These are phyloP conservation scores for Struthidea cinerea DNA, from an alignment of 2,113 vertebrate genomes.

Conservation along the genomic window DNA sequence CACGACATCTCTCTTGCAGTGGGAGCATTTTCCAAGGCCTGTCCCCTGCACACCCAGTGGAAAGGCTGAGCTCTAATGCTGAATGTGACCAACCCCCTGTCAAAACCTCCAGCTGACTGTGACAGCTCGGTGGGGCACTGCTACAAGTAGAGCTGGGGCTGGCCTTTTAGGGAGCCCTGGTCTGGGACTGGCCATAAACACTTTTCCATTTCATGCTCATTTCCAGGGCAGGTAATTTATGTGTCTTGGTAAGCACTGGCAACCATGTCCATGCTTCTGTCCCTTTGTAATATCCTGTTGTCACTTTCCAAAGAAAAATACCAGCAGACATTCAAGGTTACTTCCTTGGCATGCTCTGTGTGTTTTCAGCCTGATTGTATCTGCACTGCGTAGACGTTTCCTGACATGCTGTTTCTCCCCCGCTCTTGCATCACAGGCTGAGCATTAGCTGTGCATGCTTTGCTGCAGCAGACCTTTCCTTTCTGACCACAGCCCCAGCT, in stretches of 20 bases:
- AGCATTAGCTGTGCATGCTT: not conserved
- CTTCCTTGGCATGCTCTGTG: conserved; percentile 35
- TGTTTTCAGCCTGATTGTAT: conserved; percentile 42
- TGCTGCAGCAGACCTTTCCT: not conserved
- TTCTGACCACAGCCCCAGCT: not conserved
- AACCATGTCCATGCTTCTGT: not conserved
- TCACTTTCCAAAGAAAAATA: conserved; percentile 53
- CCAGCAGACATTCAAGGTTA: conserved; percentile 58
- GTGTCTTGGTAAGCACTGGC: conserved; percentile 15
- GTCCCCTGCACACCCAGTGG: not conserved
- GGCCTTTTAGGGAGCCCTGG: not conserved
- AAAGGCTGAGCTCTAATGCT: not conserved
- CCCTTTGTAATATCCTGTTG: conserved; percentile 54
- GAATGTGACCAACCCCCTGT: rapidly evolving
- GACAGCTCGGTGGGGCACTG: not conserved
- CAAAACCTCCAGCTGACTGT: not conserved
- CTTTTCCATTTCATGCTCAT: not conserved
- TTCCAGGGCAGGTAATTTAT: conserved; percentile 30
- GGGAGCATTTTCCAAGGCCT: not conserved
- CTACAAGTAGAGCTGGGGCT: rapidly evolving
- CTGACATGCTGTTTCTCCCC: conserved; percentile 3
- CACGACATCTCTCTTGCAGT: not conserved
- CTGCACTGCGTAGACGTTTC: not conserved
- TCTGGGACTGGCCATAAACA: not conserved
- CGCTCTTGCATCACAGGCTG: conserved; percentile 12